Evolutionary conservation across 1,140 invertebrate species (phyloP), one percentile per base, ranked within the genome.

Genomic region (Wiebesia pumilae): DNA sequence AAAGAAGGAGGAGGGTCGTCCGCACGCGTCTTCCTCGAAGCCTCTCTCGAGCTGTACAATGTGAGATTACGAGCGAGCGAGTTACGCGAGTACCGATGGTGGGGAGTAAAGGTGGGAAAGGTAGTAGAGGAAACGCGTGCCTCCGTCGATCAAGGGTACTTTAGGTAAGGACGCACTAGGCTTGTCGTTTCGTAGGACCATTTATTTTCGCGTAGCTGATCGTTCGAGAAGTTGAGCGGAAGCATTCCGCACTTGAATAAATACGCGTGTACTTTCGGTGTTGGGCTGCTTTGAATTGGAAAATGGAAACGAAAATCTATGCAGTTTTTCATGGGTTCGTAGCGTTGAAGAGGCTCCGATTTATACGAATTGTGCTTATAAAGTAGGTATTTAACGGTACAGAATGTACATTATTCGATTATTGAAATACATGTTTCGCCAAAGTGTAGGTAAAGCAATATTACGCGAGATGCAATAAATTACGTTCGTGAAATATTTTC

Each of bases 61-160:
- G 33, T 21, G 24, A 71, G 69, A 88, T 85, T 54, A 78, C 47
- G 27, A 81, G 87, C 87, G 47, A 69, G 62, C 73, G 87, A 81
- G 80, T 87, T 84, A 85, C 84, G 77, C 82, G 85, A 75, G 85
- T 87, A 84, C 83, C 77, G 82, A 80, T 88, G 86, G 78, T 87
- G 88, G 87, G 88, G 35, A 47, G 51, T 2, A 4, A 4, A 14
- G 79, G 27, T 21, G 79, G 30, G 51, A 40, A 67, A 88, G 86
- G 88, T 88, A 88, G 89, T 90, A 88, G 87, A 89, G 65, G 62
- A 43, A 43, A 33, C 81, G 71, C 33, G 47, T 47, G 80, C 43
- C 67, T 27, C 47, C 89, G 89, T 89, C 89, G 89, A 91, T 91
- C 88, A 7, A 6, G 43, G 6, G 14, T 75, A 75, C 27, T 75